These are phyloP conservation scores for Dendrocopos noguchii DNA, from an alignment of 2,113 vertebrate species.

Conservation along the genomic window DNA sequence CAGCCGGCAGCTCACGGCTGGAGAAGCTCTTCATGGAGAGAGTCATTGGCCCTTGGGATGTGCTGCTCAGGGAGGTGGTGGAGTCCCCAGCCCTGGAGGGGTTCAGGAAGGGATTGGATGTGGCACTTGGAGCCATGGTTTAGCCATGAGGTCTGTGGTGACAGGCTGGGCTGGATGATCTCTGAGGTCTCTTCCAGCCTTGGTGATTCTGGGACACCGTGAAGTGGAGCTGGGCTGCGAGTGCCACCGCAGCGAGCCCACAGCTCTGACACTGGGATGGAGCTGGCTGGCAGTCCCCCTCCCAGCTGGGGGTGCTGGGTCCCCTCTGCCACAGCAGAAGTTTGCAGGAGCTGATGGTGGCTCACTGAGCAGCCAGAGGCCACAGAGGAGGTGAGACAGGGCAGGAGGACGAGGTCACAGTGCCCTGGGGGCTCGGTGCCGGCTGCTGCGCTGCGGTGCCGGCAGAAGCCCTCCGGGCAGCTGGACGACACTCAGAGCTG, in stretches of 20 bases:
- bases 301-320: neutral
- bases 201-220: too few relatives aligned
- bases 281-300: neutral
- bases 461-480: neutral
- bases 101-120: too few relatives aligned
- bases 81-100: too few relatives aligned
- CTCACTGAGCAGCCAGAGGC: neutral
- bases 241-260: accelerated
- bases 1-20: neutral
- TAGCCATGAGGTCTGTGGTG: too few relatives aligned
- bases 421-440: neutral
- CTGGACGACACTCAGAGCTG: neutral
- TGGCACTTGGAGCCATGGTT: too few relatives aligned
- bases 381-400: neutral
- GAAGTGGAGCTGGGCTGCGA: neutral
- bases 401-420: neutral
- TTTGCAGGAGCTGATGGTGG: neutral
- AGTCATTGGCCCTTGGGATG: too few relatives aligned
- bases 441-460: neutral
- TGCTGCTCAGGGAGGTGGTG: too few relatives aligned
- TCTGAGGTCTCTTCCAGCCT: too few relatives aligned
- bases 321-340: neutral
- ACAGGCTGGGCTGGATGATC: too few relatives aligned
- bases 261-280: neutral
- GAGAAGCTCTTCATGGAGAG: neutral